Evolutionary conservation across 1,140 invertebrate genomes (phyloP), one percentile per base, ranked within the genome.

Genomic region (Calliphora vicina): DNA sequence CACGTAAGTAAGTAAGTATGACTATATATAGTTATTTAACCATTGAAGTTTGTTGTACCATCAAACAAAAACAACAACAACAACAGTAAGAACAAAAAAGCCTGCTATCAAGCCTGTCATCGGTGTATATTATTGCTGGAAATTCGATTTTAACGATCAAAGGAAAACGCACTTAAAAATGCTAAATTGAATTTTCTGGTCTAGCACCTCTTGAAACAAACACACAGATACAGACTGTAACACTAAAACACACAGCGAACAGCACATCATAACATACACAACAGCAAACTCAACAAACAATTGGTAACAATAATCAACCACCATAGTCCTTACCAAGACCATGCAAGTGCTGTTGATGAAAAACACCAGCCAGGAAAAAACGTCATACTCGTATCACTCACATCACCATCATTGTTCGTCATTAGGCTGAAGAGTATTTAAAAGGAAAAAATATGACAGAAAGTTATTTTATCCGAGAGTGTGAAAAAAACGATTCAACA

Each of bases 161-260:
- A 89, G 87, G 88, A 85, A 87, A 87, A 88, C 88, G 88, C 88
- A 89, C 88, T 89, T 89, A 88, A 89, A 89, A 89, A 89, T 88
- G 86, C 88, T 89, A 89, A 89, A 89, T 89, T 89, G 84, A 89
- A 89, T 89, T 89, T 89, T 88, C 87, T 86, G 88, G 86, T 86
- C 87, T 87, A 88, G 86, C 85, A 84, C 86, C 83, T 85, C 84
- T 67, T 78, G 43, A 42, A 45, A 57, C 72, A 76, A 10, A 76
- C 6, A 67, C 61, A 67, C 8, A 67, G 4, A 23, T 23, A 67
- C 4, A 6, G 10, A 23, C 20, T 0, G 6, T 25, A 0, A 23
- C 61, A 67, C n/a, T 1, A 1, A 67, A 8, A 23, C n/a, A 23
- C 10, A 25, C 23, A 23, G 0, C 1, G 10, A 10, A 35, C 6